Evolutionary conservation across 2,888 invertebrate species (phyloP).

Genomic region (Teleiodes luculella): DNA sequence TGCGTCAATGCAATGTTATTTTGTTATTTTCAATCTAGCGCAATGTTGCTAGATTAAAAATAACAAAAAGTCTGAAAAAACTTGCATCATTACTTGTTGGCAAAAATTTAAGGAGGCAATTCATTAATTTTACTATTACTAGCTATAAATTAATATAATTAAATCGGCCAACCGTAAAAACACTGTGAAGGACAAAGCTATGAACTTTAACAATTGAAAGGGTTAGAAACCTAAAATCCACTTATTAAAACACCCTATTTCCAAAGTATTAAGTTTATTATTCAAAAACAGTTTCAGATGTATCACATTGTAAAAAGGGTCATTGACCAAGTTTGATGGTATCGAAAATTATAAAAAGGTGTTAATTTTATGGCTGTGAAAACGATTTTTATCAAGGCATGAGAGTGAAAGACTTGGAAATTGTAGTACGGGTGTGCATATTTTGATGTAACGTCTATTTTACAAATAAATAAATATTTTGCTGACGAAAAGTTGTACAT

Average conservation of each 20-base stretch:
- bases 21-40: too few relatives aligned
- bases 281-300: not conserved
- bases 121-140: slow-evolving; percentile 54
- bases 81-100: not conserved
- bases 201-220: not conserved
- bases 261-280: not conserved
- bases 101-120: slow-evolving; percentile 17
- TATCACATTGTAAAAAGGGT: slow-evolving; percentile 8
- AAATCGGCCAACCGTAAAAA: slow-evolving; percentile 54
- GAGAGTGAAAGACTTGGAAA: slow-evolving; percentile 1
- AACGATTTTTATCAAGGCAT: slow-evolving; percentile 14
- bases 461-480: too few relatives aligned
- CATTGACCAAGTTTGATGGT: slow-evolving; percentile 13
- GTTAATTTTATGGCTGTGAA: slow-evolving; percentile 18
- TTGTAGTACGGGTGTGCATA: not conserved
- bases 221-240: not conserved
- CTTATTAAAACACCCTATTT: not conserved
- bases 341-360: slow-evolving; percentile 12
- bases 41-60: too few relatives aligned
- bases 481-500: too few relatives aligned
- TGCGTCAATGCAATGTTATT: too few relatives aligned
- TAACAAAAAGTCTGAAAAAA: not conserved
- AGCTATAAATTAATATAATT: slow-evolving; percentile 60
- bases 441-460: too few relatives aligned
- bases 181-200: slow-evolving; percentile 28